Evolutionary conservation across 2,797 vertebrate species (phyloP).

Genomic region (Rousettus madagascariensis): DNA sequence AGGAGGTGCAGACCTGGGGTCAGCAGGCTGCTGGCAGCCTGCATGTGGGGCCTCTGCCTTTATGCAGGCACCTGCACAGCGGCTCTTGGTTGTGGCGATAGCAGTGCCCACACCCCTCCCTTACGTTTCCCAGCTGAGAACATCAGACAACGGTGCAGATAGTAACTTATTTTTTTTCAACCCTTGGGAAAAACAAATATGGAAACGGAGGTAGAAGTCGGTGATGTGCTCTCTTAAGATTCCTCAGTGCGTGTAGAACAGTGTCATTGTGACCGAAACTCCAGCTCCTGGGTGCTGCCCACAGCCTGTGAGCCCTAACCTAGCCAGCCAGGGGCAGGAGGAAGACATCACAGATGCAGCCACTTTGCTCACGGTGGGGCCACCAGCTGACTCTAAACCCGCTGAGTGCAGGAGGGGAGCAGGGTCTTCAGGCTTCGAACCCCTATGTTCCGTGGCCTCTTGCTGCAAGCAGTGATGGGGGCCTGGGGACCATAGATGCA

Average conservation of each 20-base stretch:
- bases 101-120: rapidly evolving
- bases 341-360: no score
- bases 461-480: background rate
- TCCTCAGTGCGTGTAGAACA: background rate
- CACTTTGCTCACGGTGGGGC: background rate
- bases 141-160: rapidly evolving
- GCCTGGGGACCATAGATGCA: background rate
- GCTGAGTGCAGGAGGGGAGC: background rate
- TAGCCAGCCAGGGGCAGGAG: rapidly evolving
- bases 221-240: background rate
- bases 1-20: background rate
- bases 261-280: background rate
- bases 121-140: background rate
- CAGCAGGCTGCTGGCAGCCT: background rate
- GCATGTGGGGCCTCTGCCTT: no score
- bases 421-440: no score
- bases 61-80: background rate
- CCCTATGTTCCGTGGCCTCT: background rate
- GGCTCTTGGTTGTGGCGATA: background rate
- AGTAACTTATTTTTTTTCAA: background rate
- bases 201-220: background rate
- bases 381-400: background rate
- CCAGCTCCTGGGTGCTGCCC: background rate
- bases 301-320: background rate
- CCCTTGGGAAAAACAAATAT: background rate